Base-by-base conservation (phyloP, 2,113 vertebrate species). In the Catharus fuscescens region DNA sequence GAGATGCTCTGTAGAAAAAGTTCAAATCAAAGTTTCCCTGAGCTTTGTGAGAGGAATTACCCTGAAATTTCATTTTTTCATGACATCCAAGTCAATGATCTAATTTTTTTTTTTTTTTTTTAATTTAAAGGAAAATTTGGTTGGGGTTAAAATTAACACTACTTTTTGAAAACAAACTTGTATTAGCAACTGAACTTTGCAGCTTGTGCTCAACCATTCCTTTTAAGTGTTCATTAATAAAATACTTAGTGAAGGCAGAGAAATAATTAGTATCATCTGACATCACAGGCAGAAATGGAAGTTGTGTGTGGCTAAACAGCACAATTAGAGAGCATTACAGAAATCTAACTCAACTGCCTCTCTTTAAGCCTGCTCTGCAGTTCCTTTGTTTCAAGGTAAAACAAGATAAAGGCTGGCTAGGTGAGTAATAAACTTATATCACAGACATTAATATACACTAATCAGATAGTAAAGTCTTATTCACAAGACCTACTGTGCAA, bases 401-500 rank as follows among this genome's bases (percentile, higher is more conserved):
- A 67, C 25, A 71, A 92, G 85, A 91, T 76, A 82, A 94, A 93
- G 70, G 44, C 72, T 92, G 52, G 34, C 60, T 66, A 72, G 88
- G 76, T 92, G 72, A 93, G 60, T 71, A 93, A 88, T 70, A 79
- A 94, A 92, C 17, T 31, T 83, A 18, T 78, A 84, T 93, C 48
- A 45, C 24, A 42, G 36, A 53, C 56, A 56, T 84, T 74, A 93
- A 71, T 66, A 59, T 74, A 53, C 31, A 78, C 40, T 34, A 78
- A 86, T 80, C 80, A 84, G 52, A 88, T 34, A 77, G 34, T 18
- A 62, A 91, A 92, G 67, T 84, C 61, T 71, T 32, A 64, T 60
- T 86, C 57, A 84, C 64, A 83, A 93, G 65, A 48, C 8, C 24
- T 71, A 16, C 76, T 95, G 86, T 81, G 80, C 80, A 92, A 95